Base-by-base conservation (phyloP, 2,888 invertebrate genomes). In the Clostera curtula region DNA sequence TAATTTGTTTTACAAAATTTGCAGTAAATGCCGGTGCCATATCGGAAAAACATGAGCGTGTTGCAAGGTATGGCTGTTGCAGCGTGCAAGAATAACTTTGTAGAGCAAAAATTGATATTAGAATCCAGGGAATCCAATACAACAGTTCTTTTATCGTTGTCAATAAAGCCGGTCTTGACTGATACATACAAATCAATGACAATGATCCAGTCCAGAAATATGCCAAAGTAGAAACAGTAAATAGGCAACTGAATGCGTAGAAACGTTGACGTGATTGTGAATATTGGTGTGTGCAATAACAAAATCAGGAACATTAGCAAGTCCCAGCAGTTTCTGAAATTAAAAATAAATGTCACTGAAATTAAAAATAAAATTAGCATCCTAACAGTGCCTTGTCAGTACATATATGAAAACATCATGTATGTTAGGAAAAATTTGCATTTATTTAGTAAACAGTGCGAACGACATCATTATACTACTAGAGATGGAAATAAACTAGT, bases 271-370 rank as follows among this genome's bases (percentile, higher is more conserved):
- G 41, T 57, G 20, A 50, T 34, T 8, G 50, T 41, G 23, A 57
- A 45, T 1, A 46, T 5, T 1, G 51, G 2, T 24, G 31, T 44
- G 21, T 49, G 38, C 1, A 35, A 5, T 2, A 56, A 12, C 2
- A 47, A 24, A 3, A 46, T 23, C 14, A 33, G 8, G 2, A 55
- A 12, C 9, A 56, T 44, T 0, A 53, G 20, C 1, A 26, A 26
- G 10, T 53, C 47, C 57, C 60, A 58, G 11, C 36, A 27, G n/a
- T 27, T 47, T 25, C 61, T 63, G 49, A 19, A 59, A 18, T 16
- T 14, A 12, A 29, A 5, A 4, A n/a, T 19, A 19, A 12, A 24
- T n/a, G n/a, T n/a, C n/a, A n/a, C n/a, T n/a, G n/a, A n/a, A n/a
- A n/a, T n/a, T n/a, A n/a, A n/a, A n/a, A n/a, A n/a, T n/a, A n/a